phyloP scores from a whole-genome alignment of 2,888 invertebrate genomes.

The Macrosoma leucophasiata region DNA sequence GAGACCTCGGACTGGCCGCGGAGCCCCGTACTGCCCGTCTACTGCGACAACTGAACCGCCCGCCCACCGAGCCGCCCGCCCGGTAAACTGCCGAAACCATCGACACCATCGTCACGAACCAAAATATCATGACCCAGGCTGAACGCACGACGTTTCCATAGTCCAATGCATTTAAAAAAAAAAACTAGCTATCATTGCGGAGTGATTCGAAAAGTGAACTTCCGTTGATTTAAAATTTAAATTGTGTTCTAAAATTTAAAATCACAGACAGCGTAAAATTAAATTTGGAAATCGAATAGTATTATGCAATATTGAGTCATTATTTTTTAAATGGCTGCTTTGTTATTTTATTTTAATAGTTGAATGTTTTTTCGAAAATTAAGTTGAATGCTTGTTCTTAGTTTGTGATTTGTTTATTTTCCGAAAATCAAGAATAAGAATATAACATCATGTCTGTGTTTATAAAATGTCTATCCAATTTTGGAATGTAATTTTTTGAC shows the following conservation, averaged over 20 bases:
- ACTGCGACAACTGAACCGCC: conserved; percentile 53
- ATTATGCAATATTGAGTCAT: too few relatives aligned
- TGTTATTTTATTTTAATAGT: too few relatives aligned
- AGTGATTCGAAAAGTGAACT: not conserved
- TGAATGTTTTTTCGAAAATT: too few relatives aligned
- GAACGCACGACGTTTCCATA: not conserved
- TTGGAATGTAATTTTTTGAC: too few relatives aligned
- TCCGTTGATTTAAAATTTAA: not conserved
- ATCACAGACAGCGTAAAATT: not conserved
- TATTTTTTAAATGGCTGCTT: too few relatives aligned
- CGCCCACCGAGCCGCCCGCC: conserved; percentile 3
- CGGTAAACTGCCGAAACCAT: too few relatives aligned
- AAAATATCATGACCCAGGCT: not conserved
- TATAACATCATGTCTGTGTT: too few relatives aligned
- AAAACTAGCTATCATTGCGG: conserved; percentile 14
- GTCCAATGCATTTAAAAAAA: too few relatives aligned
- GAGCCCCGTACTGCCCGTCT: conserved; percentile 77
- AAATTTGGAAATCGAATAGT: not conserved
- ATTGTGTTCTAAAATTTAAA: not conserved
- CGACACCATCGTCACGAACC: conserved; percentile 8
- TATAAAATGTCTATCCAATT: too few relatives aligned
- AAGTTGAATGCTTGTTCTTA: too few relatives aligned
- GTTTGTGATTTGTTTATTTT: too few relatives aligned
- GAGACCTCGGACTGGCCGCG: conserved; percentile 78
- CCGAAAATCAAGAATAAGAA: too few relatives aligned